These are phyloP conservation scores for Spilogale gracilis DNA, from an alignment of 2,113 vertebrate species.

Conservation along the genomic window DNA sequence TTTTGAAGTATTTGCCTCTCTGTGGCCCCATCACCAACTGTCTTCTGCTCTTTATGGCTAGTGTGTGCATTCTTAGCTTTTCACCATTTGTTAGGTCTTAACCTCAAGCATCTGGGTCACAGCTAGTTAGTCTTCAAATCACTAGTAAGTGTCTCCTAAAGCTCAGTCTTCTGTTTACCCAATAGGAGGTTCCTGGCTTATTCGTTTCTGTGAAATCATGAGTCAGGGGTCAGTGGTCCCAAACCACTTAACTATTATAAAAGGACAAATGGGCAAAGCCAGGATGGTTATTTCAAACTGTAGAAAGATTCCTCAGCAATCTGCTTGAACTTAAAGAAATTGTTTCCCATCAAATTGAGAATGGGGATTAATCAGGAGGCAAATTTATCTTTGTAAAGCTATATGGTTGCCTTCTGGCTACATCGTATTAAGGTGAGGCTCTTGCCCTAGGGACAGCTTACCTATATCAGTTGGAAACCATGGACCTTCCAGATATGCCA, in stretches of 20 bases:
- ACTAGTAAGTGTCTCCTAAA: not conserved
- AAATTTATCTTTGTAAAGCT: not conserved
- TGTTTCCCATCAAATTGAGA: not conserved
- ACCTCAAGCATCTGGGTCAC: conserved; percentile 34
- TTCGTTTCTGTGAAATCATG: not conserved
- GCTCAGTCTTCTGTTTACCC: not conserved
- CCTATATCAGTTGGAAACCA: not conserved
- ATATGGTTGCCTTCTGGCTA: not conserved
- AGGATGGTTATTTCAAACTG: not conserved
- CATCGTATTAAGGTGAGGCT: not conserved
- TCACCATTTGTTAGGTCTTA: not conserved
- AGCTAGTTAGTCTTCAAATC: not conserved
- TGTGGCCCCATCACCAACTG: not conserved
- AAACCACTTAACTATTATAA: not conserved
- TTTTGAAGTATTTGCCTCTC: not conserved
- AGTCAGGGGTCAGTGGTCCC: not conserved
- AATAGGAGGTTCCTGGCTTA: not conserved
- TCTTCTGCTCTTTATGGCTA: not conserved
- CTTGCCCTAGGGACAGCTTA: not conserved
- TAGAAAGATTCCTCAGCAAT: not conserved
- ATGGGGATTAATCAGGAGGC: not conserved
- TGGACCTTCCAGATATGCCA: not conserved
- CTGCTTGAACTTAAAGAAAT: not conserved
- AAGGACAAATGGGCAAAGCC: not conserved
- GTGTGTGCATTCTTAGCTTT: not conserved